Base-by-base conservation (phyloP, 2,888 invertebrate species). In the Amorpha juglandis region DNA sequence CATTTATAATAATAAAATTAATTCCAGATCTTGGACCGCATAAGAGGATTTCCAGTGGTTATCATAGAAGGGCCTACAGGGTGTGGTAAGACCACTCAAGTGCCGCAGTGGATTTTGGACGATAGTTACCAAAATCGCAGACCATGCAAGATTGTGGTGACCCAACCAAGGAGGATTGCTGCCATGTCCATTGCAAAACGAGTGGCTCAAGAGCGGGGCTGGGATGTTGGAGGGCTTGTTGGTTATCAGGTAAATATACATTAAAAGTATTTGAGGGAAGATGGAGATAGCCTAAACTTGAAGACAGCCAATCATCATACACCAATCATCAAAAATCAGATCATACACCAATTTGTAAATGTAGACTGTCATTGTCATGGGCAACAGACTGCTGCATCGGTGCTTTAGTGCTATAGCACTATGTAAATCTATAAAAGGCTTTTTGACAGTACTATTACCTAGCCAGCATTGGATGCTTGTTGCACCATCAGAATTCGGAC, bases 11-110 rank as follows among this genome's bases (percentile, higher is more conserved):
- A 4, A 27, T 21, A 12, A 45, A 21, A 1, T 6, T 45, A 33
- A 53, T 63, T 38, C 1, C 63, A 97, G 95, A 97, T 99, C 65
- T 73, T 98, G 2, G 86, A 94, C 3, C 93, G 94, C 63, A 95
- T 99, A 11, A 91, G 94, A 19, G 92, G 94, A 0, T 96, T 95
- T 82, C 95, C 95, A 64, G 97, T 98, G 0, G 95, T 97, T 0
- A 95, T 99, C 12, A 95, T 99, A 55, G 96, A 98, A 88, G 99
- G 99, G 0, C 96, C 96, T 0, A 99, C 99, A 0, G 99, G 99
- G 0, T 98, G 98, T 84, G 99, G 99, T 19, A 98, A 98, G 88
- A 98, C 98, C 4, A 94, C 93, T 16, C 97, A 97, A 88, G 97
- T 98, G 0, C 98, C 99, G 0, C 99, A 99, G 84, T 98, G 96